Conservation (phyloP, 1,140 invertebrate genomes). For the Drosophila tristis region DNA sequence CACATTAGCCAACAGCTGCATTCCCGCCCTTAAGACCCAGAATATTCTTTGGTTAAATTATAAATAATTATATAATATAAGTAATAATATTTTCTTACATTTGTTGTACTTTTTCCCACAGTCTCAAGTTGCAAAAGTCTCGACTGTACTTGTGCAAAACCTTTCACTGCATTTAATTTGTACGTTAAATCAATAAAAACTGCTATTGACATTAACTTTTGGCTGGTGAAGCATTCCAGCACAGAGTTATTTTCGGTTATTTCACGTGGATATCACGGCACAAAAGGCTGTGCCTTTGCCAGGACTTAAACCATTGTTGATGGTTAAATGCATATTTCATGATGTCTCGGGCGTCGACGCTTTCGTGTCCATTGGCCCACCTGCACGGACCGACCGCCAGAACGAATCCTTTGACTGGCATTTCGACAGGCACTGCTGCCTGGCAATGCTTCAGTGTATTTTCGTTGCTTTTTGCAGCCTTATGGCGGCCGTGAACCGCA, state of each 20-base stretch:
- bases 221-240: neutral
- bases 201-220: too few species aligned
- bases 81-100: too few species aligned
- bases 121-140: too few species aligned
- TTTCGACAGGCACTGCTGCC: slow-evolving; percentile 54
- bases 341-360: slow-evolving; percentile 36
- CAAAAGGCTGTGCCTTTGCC: slow-evolving; percentile 14
- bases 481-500: slow-evolving; percentile 57
- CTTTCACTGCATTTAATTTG: too few species aligned
- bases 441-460: slow-evolving; percentile 50
- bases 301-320: slow-evolving; percentile 43
- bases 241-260: slow-evolving; percentile 11
- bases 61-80: too few species aligned
- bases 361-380: slow-evolving; percentile 40
- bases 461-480: slow-evolving; percentile 47
- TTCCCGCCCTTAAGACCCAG: too few species aligned
- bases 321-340: slow-evolving; percentile 73
- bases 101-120: too few species aligned
- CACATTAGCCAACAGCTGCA: too few species aligned
- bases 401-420: slow-evolving; percentile 50
- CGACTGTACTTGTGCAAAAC: too few species aligned
- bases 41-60: too few species aligned
- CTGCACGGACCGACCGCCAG: slow-evolving; percentile 19
- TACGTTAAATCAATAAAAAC: too few species aligned
- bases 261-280: slow-evolving; percentile 4